Evolutionary conservation across 2,797 vertebrate species (phyloP).

Genomic region (Helicolenus hilgendorfi): DNA sequence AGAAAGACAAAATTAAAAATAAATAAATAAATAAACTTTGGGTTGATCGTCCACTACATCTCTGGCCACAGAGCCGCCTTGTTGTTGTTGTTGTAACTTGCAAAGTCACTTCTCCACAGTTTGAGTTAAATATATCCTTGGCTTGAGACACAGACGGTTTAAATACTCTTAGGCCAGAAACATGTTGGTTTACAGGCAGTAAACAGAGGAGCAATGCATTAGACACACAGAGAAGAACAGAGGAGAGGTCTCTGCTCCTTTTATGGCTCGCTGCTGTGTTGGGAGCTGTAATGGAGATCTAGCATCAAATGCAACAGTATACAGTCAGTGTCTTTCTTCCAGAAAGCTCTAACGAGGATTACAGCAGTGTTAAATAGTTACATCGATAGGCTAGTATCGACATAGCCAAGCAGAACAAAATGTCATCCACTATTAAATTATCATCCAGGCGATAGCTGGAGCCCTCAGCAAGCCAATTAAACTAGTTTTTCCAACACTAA

Average conservation of each 20-base stretch:
- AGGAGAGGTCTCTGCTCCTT: slow-evolving; percentile 42
- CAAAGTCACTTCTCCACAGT: slow-evolving; percentile 22
- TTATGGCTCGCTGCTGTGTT: slow-evolving; percentile 61
- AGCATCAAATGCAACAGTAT: slow-evolving; percentile 57
- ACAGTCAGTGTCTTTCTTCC: neutral
- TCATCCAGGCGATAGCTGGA: slow-evolving; percentile 22
- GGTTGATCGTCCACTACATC: neutral
- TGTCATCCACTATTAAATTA: neutral
- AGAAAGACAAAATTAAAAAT: too few relatives aligned
- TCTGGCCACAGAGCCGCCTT: neutral
- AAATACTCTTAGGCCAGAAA: neutral
- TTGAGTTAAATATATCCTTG: slow-evolving; percentile 17
- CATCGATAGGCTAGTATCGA: neutral
- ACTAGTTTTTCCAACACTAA: neutral
- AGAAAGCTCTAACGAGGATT: slow-evolving; percentile 2
- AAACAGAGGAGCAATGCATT: neutral
- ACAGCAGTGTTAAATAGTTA: neutral
- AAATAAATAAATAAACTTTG: neutral
- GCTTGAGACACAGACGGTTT: neutral
- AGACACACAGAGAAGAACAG: neutral
- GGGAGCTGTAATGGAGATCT: slow-evolving; percentile 48
- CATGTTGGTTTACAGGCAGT: neutral
- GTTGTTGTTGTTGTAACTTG: neutral
- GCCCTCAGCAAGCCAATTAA: neutral
- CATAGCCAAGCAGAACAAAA: neutral